Base-by-base conservation (phyloP, 2,797 vertebrate species). In the Thripadectes ignobilis region DNA sequence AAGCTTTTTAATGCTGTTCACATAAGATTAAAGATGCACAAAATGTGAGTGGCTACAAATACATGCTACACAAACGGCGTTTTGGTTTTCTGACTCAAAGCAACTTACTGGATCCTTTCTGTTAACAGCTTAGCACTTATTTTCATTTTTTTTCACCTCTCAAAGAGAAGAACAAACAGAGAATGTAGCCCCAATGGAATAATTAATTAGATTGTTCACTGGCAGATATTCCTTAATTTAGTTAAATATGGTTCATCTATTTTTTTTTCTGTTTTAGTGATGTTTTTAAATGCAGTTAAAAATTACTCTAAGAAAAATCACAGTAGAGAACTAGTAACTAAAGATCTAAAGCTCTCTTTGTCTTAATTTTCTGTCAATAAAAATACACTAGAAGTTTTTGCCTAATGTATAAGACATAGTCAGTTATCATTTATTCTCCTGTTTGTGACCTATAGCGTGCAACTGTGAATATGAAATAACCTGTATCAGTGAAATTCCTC, bases 161-260 rank as follows among this genome's bases (percentile, higher is more conserved):
- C 81, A 95, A 91, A 96, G 69, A 95, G 83, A 76, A 97, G 86
- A 97, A 78, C 76, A 97, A 97, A 94, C 81, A 92, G 55, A 66
- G 95, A 97, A 96, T 97, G 89, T 96, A 97, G 89, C 92, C 94
- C 93, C 72, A 95, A 92, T 95, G 94, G 96, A 98, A 97, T 98
- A 96, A 98, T 97, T 97, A 98, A 98, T 98, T 98, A 97, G 88
- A 96, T 97, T 82, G 96, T 96, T 98, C 95, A 90, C 93, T 97
- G 94, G 95, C 95, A 96, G 79, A 95, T 95, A 96, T 89, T 95
- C 84, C 73, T 95, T 95, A 95, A 94, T 96, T 96, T 95, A 93
- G 95, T 97, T 96, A 93, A 97, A 91, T 97, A 91, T 18, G 62
- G 49, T 83, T 85, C 69, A 93, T 91, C 75, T 93, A 12, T 73